A percentile compares a stretch with the other conserved stretches of the same genome.
Evolutionary conservation across 2,797 vertebrate genomes (phyloP).

Genomic region (Hoplostethus mediterraneus): DNA sequence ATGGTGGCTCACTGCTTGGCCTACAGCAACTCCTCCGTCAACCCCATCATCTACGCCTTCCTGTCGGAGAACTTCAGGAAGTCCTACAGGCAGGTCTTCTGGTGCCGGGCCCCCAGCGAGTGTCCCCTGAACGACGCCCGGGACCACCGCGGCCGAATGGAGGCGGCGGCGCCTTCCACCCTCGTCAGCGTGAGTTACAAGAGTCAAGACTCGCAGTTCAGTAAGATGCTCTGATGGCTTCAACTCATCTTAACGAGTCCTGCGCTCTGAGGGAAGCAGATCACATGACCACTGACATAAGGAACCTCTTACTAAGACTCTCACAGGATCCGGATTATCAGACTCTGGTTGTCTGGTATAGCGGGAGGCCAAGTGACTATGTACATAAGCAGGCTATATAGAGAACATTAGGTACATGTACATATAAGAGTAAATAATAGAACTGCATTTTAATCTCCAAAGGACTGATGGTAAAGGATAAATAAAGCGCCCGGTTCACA

Average conservation of each 20-base stretch:
- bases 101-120: conserved; percentile 78
- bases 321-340: background rate
- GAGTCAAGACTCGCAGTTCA: conserved; percentile 56
- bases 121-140: conserved; percentile 82
- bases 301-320: too few relatives aligned
- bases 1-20: conserved; percentile 93
- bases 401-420: conserved; percentile 10
- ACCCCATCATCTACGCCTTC: conserved; percentile 97
- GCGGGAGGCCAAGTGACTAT: conserved; percentile 7
- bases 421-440: conserved; percentile 3
- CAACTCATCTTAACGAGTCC: background rate
- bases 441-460: background rate
- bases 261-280: background rate
- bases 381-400: conserved; percentile 21
- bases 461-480: background rate
- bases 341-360: conserved; percentile 5
- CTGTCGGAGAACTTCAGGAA: conserved; percentile 98
- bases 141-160: conserved; percentile 85
- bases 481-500: conserved; percentile 24
- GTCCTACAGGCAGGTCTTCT: conserved; percentile 95
- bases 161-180: conserved; percentile 86
- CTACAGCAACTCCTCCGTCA: conserved; percentile 97
- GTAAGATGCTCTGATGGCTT: conserved; percentile 57
- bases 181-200: conserved; percentile 72
- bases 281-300: background rate